Base-by-base conservation (phyloP, 2,797 vertebrate species). In the Lutjanus argentimaculatus region DNA sequence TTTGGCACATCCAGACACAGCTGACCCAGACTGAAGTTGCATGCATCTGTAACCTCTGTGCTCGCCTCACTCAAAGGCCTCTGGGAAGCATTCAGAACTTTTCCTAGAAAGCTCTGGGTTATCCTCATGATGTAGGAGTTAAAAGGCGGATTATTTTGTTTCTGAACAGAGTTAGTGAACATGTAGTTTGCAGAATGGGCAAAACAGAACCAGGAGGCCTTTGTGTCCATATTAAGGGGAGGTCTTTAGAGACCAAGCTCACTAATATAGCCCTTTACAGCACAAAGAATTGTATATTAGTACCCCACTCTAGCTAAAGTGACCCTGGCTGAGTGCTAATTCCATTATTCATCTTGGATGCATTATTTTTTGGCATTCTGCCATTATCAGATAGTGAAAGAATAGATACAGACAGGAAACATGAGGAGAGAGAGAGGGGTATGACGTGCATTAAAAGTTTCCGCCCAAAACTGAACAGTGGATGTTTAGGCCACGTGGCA, bases 81-180 rank as follows among this genome's bases (percentile, higher is more conserved):
- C 61, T 77, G 62, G 76, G 80, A 88, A 83, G 61, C 79, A 76
- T 15, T 86, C 21, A 30, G n/a, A 65, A 43, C 36, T 6, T 72
- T 87, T 89, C 77, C 71, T 91, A 79, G 86, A 88, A 85, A 85
- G 76, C 57, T 67, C 42, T 45, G 15, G 12, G 79, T 74, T 65
- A 17, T 59, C 22, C 46, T 21, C 21, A 10, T 69, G 67, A 65
- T 46, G 45, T 8, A 21, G 15, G 40, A 66, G 67, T 88, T 67
- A 36, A 62, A 75, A 57, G 14, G 40, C 72, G 17, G 9, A 48
- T 74, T 22, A 7, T 62, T 78, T 45, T 58, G 56, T 66, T 56
- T 73, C 45, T 40, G 46, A 77, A 77, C 13, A 63, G 22, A 59
- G 36, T 64, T 53, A n/a, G 57, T 55, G 25, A 53, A 78, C 55